Evolutionary conservation across 2,797 vertebrate species (phyloP), one percentile per base, ranked within the genome.

Genomic region (Parauchenoglanis punctatus): DNA sequence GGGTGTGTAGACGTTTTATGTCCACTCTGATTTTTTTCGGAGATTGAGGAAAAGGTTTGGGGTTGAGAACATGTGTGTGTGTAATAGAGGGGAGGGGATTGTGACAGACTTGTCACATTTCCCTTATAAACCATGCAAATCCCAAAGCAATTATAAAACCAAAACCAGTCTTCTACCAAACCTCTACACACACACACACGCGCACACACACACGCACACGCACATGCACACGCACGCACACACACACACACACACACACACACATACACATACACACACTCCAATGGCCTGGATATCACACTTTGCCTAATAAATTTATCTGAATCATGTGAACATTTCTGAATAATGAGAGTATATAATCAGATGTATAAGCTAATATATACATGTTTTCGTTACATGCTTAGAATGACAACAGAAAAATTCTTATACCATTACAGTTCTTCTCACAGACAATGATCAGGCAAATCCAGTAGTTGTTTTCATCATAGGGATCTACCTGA

Each of bases 81-180:
- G 70, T 54, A 46, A 46, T 25, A 12, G 70, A 25, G 70, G 12
- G 13, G 73, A n/a, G n/a, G 49, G 13, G 73, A 7, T n/a, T 28
- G 46, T 76, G 49, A 76, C 46, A 76, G 73, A 76, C 46, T 25
- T 76, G 49, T 52, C 73, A 76, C 12, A 17, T 15, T 49, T 75
- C 72, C 93, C 91, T 90, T 86, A 92, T 95, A 95, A 95, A 95
- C 95, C 94, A 96, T 95, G 95, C 92, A 95, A 96, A 96, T 95
- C 95, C 94, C 89, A 86, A 88, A 93, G 94, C 93, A 95, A 95
- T 95, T 93, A 94, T 94, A 91, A 90, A 91, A 90, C 91, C 94
- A 72, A 95, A 94, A 95, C 96, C 94, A 73, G 91, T 68, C 58
- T 89, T 90, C 85, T 31, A 49, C 73, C 44, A 75, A 75, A 75